Conservation (phyloP, 2,888 invertebrate species). For the Caenorhabditis panamensis region DNA sequence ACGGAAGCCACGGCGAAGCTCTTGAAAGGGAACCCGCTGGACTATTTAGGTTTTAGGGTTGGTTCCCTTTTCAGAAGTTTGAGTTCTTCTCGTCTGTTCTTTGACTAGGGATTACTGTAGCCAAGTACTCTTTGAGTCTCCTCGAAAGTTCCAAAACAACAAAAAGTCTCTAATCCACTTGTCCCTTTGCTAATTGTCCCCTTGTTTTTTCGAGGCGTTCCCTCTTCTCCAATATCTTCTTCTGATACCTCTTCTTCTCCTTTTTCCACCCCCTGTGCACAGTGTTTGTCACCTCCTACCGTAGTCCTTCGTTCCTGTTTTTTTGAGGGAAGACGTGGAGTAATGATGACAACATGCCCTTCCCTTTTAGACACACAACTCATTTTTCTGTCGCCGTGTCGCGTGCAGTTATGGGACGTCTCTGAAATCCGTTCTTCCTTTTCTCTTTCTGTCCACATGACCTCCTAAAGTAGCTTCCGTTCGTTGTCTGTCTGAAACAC, state of each 20-base stretch:
- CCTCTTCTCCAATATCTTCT: not conserved
- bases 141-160: not conserved
- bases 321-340: too few relatives aligned
- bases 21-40: not conserved
- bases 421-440: too few relatives aligned
- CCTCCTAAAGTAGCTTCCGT: too few relatives aligned
- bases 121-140: not conserved
- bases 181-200: not conserved
- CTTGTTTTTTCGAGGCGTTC: not conserved
- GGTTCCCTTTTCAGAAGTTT: too few relatives aligned
- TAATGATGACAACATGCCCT: not conserved
- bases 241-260: not conserved
- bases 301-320: not conserved
- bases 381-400: not conserved
- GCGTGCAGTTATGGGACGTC: too few relatives aligned
- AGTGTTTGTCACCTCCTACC: not conserved
- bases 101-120: not conserved
- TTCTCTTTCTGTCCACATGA: too few relatives aligned
- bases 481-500: too few relatives aligned
- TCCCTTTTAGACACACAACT: too few relatives aligned
- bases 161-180: conserved; percentile 1
- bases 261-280: not conserved
- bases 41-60: too few relatives aligned
- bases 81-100: too few relatives aligned
- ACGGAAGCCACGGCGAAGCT: not conserved